These are phyloP conservation scores for Solenopsis invicta DNA, from an alignment of 1,140 invertebrate species.

Conservation along the genomic window DNA sequence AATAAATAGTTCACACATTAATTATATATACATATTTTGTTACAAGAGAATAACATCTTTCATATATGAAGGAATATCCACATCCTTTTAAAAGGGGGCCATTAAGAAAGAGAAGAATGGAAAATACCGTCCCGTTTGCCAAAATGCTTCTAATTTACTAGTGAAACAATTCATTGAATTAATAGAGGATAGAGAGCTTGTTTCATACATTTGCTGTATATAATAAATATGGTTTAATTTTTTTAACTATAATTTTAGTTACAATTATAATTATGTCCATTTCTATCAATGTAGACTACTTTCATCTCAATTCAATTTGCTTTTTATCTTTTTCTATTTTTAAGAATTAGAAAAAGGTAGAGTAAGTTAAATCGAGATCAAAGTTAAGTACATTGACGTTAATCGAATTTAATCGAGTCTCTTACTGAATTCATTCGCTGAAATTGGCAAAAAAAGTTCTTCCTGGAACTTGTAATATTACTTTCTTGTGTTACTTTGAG, in stretches of 20 bases:
- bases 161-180: conserved; percentile 39
- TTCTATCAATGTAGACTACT: too few relatives aligned
- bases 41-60: conserved; percentile 40
- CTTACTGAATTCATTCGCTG: conserved; percentile 8
- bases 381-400: neutral
- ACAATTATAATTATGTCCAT: neutral
- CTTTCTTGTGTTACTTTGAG: conserved; percentile 33
- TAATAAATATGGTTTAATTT: conserved; percentile 39
- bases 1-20: conserved; percentile 26
- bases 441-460: conserved; percentile 25
- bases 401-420: conserved; percentile 14
- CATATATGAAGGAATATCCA: conserved; percentile 6
- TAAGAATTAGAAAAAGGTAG: too few relatives aligned
- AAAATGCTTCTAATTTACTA: conserved; percentile 53
- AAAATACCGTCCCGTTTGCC: conserved; percentile 39
- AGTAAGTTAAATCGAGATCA: too few relatives aligned
- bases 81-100: conserved; percentile 9
- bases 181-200: neutral
- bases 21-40: conserved; percentile 40
- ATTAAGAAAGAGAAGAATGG: conserved; percentile 34
- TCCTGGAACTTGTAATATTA: conserved; percentile 8
- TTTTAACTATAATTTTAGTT: conserved; percentile 8
- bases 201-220: conserved; percentile 10
- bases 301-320: too few relatives aligned
- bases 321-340: too few relatives aligned